Base-by-base conservation (phyloP, 2,113 vertebrate genomes). In the Odontesthes bonariensis region DNA sequence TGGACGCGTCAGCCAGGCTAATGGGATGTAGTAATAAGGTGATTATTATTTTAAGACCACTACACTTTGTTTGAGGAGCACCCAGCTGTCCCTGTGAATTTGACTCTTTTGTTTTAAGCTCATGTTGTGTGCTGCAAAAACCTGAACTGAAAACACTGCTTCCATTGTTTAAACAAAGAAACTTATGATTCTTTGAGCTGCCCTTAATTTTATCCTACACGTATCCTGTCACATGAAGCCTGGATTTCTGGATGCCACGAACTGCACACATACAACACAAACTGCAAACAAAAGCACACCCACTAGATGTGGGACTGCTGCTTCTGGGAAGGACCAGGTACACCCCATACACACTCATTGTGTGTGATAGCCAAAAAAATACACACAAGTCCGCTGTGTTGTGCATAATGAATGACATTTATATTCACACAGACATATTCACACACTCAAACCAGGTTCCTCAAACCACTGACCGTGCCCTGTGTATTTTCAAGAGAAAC, bases 401-500 rank as follows among this genome's bases (percentile, higher is more conserved):
- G 27, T 31, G n/a, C 71, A 62, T 83, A 64, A 75, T 81, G 35
- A 69, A 47, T 63, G 32, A 56, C 64, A 73, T 76, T 53, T 67
- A 38, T 12, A 53, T 0, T 7, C 46, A 65, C 40, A 61, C 58
- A 40, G n/a, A 35, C 38, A 9, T 49, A 69, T 19, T 20, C 0
- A 65, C 55, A 53, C 56, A 68, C 57, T 12, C 11, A 81, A 64
- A 60, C 56, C 19, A 35, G 53, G 52, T 77, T 85, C 20, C 22
- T 69, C 17, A 31, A 76, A 52, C 60, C 49, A 17, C 79, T 77
- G 75, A 81, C 60, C 68, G 8, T 20, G 61, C 60, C 23, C 27
- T 63, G 56, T 67, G 17, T 75, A 65, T 75, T 85, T 82, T 73
- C 7, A 56, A 64, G 56, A 64, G 61, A 77, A 86, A 79, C 68